These are phyloP conservation scores for Frieseomelitta varia DNA, from an alignment of 1,140 invertebrate genomes.

Conservation along the genomic window DNA sequence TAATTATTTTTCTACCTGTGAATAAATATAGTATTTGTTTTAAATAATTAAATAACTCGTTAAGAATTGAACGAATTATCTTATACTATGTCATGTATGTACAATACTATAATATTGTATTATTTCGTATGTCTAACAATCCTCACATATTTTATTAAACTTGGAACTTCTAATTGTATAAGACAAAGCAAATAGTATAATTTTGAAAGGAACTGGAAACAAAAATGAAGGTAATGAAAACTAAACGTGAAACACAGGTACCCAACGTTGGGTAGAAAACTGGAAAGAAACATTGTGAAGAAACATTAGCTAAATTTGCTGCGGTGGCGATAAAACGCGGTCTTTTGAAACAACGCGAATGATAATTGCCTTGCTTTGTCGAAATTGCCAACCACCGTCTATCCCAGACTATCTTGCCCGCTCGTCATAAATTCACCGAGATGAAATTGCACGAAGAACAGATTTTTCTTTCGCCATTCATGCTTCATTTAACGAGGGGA, in stretches of 20 bases:
- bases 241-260: not conserved
- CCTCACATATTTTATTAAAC: too few relatives aligned
- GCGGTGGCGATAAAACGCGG: not conserved
- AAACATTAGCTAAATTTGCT: conserved; percentile 1
- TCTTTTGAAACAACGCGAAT: not conserved
- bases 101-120: too few relatives aligned
- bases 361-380: conserved; percentile 22
- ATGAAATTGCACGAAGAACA: not conserved
- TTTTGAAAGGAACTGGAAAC: not conserved
- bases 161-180: too few relatives aligned
- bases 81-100: too few relatives aligned
- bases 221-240: not conserved
- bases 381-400: not conserved
- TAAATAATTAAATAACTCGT: too few relatives aligned
- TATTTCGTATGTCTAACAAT: too few relatives aligned
- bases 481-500: not conserved
- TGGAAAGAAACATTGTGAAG: not conserved
- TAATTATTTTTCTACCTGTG: too few relatives aligned
- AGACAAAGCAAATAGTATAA: not conserved
- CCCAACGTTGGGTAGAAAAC: not conserved
- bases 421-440: not conserved
- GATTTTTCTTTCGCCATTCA: not conserved
- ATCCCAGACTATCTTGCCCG: not conserved
- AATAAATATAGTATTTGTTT: too few relatives aligned
- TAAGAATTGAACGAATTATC: too few relatives aligned